Evolutionary conservation across 2,888 invertebrate genomes (phyloP), one percentile per base, ranked within the genome.

Genomic region (Tetragonula carbonaria): DNA sequence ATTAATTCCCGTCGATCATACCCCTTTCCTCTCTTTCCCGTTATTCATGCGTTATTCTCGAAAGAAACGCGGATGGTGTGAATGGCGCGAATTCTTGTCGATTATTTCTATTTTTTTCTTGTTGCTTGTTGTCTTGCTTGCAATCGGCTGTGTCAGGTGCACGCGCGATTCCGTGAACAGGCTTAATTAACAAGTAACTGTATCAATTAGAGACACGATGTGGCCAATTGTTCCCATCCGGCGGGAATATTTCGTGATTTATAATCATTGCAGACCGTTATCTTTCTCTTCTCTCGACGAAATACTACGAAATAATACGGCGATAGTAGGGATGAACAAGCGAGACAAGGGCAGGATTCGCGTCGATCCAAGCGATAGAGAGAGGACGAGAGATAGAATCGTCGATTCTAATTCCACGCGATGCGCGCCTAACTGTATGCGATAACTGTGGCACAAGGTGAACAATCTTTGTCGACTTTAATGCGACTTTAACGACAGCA

Each of bases 401-500:
- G 70, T n/a, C 78, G 80, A 89, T 88, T 81, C 72, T 75, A 72
- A 89, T 90, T 88, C 83, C 80, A 38, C 71, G 72, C 76, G 78
- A 76, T 80, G 63, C 75, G 45, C 71, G 71, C 63, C 79, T 87
- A 89, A 89, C 87, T 79, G 89, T 88, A 87, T 55, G 88, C 75
- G 45, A 76, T 80, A 85, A 85, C 71, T 81, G 87, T 79, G 87
- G 85, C 80, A 83, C 62, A 72, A 83, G 86, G 82, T 82, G 89
- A 85, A 85, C 85, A 85, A 89, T 89, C 80, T 78, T 78, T 62
- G 70, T 78, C 80, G 78, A 65, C 73, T 78, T 89, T 88, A 88
- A 86, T 75, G 83, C 68, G 78, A 78, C 81, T 88, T 88, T 90
- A 89, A 89, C 90, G 84, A 87, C 80, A 38, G 28, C 45, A 23